Evolutionary conservation across 2,797 vertebrate genomes (phyloP).

Genomic region (Spheniscus humboldti): DNA sequence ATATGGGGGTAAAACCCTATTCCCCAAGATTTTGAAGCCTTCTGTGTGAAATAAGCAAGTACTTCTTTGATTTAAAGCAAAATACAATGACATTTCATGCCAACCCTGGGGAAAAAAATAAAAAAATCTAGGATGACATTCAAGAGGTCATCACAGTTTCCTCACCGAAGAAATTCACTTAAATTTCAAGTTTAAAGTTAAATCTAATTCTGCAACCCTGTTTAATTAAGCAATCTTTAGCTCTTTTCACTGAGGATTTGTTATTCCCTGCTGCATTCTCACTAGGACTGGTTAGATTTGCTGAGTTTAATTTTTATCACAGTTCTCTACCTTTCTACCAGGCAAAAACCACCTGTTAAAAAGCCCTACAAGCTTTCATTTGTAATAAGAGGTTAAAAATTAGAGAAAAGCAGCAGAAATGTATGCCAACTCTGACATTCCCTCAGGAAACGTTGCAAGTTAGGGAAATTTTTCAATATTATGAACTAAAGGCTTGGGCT

Average conservation of each 20-base stretch:
- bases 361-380: slow-evolving; percentile 63
- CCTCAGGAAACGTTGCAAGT: slow-evolving; percentile 62
- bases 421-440: slow-evolving; percentile 55
- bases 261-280: slow-evolving; percentile 62
- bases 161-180: slow-evolving; percentile 62
- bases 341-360: slow-evolving; percentile 67
- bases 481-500: slow-evolving; percentile 64
- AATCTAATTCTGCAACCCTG: slow-evolving; percentile 68
- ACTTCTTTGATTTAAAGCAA: slow-evolving; percentile 41
- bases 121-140: slow-evolving; percentile 51
- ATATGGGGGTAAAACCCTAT: not conserved
- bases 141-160: slow-evolving; percentile 46
- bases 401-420: slow-evolving; percentile 24
- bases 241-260: slow-evolving; percentile 65
- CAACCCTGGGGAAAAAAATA: not conserved
- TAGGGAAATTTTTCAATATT: slow-evolving; percentile 64
- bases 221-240: slow-evolving; percentile 74
- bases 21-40: not conserved
- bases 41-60: slow-evolving; percentile 37
- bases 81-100: slow-evolving; percentile 44
- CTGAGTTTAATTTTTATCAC: slow-evolving; percentile 71
- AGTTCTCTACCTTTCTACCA: slow-evolving; percentile 59
- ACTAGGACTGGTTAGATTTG: slow-evolving; percentile 55
- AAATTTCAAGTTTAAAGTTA: slow-evolving; percentile 68
- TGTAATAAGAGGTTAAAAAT: slow-evolving; percentile 66